Base-by-base conservation (phyloP, 1,140 invertebrate genomes). In the Drosophila yakuba region DNA sequence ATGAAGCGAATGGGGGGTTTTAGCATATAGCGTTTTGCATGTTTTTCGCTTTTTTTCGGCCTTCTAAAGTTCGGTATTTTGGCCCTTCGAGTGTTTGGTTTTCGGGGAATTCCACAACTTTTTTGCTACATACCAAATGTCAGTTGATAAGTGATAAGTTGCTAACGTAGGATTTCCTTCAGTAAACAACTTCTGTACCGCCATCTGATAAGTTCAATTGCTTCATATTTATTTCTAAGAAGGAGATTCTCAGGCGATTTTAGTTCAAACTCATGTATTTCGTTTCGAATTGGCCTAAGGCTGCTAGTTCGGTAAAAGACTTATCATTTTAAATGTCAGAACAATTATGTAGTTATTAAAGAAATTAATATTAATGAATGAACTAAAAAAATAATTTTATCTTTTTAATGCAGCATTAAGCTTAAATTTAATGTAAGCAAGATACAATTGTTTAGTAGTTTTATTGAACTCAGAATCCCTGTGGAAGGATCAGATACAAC, bases 11-110 rank as follows among this genome's bases (percentile, higher is more conserved):
- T 43, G 80, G 83, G 64, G 80, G 80, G 75, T 36, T 41, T 68
- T 68, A 61, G 61, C 68, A 68, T 83, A 78, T 83, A 52, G 62
- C 75, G 61, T 83, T 58, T 51, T 63, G 32, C 48, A 44, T 56
- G 41, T 76, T 76, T 77, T 59, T 50, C 38, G 11, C 10, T 58
- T 76, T 32, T 32, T 32, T 32, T 32, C 7, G 44, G 50, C 57
- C 51, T 81, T 56, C 50, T 17, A 51, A 78, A 58, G 28, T 47
- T 71, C 28, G 38, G 17, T 57, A 36, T 58, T 57, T 58, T 41
- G 35, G 64, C 44, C 67, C 52, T 71, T 41, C 12, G 51, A 68
- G 58, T 80, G 60, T 76, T 80, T 81, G 48, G 44, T 55, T 62
- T 81, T 74, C 54, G 10, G 12, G 59, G 69, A 74, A 83, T 54